phyloP scores from a whole-genome alignment of 2,113 vertebrate species.

The Istiophorus platypterus region DNA sequence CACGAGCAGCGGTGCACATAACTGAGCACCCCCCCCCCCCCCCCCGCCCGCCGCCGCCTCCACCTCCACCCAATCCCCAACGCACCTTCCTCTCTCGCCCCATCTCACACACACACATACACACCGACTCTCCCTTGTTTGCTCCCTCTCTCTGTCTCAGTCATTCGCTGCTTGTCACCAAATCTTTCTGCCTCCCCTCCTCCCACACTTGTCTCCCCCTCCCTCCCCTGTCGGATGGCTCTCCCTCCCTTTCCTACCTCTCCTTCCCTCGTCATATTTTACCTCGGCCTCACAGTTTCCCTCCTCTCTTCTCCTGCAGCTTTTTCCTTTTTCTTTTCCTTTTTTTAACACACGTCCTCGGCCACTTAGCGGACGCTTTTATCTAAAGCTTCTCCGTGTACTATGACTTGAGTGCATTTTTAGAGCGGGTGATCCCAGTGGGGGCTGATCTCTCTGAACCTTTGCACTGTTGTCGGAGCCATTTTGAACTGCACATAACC shows the following conservation, averaged over 20 bases:
- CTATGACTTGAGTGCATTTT: conserved; percentile 37
- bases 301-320: not conserved
- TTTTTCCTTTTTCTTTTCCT: not conserved
- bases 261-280: conserved; percentile 9
- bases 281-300: not conserved
- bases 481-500: conserved; percentile 22
- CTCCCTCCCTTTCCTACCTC: conserved; percentile 33
- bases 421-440: conserved; percentile 7
- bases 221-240: conserved; percentile 50
- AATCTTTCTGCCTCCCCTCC: conserved; percentile 63
- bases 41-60: too few relatives aligned
- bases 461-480: conserved; percentile 21
- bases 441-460: conserved; percentile 25
- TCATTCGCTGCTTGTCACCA: conserved; percentile 70
- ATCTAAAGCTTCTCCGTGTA: conserved; percentile 17
- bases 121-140: conserved; percentile 32
- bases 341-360: conserved; percentile 6
- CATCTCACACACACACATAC: conserved; percentile 14
- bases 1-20: conserved; percentile 46
- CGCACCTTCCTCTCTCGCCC: not conserved
- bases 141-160: conserved; percentile 49
- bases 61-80: too few relatives aligned
- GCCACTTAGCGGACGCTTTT: conserved; percentile 19
- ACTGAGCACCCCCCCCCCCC: not conserved
- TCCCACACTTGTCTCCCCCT: conserved; percentile 48